phyloP scores from a whole-genome alignment of 1,140 invertebrate genomes.

The Ostrea edulis region DNA sequence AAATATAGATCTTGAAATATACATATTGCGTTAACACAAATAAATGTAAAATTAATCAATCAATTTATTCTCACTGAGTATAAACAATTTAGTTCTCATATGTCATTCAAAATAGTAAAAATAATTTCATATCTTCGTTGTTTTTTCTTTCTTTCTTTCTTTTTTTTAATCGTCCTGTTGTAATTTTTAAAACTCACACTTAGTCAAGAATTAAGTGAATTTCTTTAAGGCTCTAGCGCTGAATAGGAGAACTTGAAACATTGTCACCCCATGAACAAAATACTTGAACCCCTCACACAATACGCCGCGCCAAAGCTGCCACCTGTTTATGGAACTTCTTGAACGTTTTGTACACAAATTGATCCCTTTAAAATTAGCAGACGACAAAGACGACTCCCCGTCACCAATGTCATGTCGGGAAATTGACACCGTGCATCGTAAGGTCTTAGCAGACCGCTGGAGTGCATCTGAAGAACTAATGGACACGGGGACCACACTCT shows the following conservation, averaged over 20 bases:
- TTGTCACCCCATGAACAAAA: conserved; percentile 9
- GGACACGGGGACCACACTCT: background rate
- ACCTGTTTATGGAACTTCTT: conserved; percentile 23
- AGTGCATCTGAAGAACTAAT: background rate
- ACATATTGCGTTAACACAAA: no score
- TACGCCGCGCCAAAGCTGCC: background rate
- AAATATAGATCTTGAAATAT: no score
- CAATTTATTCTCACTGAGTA: no score
- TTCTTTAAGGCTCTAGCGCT: background rate
- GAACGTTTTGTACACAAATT: conserved; percentile 39
- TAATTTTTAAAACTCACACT: no score
- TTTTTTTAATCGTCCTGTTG: no score
- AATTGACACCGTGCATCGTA: conserved; percentile 23
- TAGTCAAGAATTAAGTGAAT: background rate
- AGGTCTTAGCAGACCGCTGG: background rate
- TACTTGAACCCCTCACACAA: conserved; percentile 14
- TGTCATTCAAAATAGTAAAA: no score
- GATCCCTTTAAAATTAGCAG: conserved; percentile 34
- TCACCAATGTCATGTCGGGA: background rate
- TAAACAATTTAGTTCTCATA: no score
- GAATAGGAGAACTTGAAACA: conserved; percentile 16
- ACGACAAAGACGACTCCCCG: background rate
- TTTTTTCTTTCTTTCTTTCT: no score
- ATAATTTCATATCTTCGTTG: no score
- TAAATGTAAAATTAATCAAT: no score